These are phyloP conservation scores for Drosophila micromelanica DNA, from an alignment of 1,140 invertebrate genomes.

Conservation along the genomic window DNA sequence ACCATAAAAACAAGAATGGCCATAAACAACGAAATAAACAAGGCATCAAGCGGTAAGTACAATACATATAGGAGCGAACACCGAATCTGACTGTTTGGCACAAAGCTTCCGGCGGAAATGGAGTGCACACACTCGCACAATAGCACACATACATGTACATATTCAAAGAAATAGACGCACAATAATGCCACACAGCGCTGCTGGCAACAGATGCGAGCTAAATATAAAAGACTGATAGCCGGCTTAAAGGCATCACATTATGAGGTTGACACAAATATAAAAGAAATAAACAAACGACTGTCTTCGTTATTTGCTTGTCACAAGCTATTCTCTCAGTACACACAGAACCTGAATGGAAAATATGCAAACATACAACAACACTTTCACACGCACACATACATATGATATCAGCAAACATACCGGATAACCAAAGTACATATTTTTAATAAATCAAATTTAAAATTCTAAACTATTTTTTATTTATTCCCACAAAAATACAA, in stretches of 20 bases:
- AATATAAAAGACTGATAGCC: slow-evolving; percentile 71
- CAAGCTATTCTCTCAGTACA: slow-evolving; percentile 21
- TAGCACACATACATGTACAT: slow-evolving; percentile 13
- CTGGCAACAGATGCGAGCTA: slow-evolving; percentile 39
- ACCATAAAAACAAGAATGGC: slow-evolving; percentile 58
- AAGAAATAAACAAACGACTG: slow-evolving; percentile 54
- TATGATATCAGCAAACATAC: neutral
- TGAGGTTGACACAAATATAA: slow-evolving; percentile 67
- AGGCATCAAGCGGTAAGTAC: slow-evolving; percentile 67
- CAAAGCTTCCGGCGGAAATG: slow-evolving; percentile 74
- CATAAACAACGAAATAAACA: slow-evolving; percentile 82
- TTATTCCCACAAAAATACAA: too few species aligned
- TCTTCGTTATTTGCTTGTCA: slow-evolving; percentile 46
- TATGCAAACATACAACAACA: slow-evolving; percentile 8
- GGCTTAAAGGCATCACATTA: slow-evolving; percentile 69
- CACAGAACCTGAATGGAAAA: slow-evolving; percentile 18
- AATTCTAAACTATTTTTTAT: too few species aligned
- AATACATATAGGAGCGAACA: slow-evolving; percentile 43
- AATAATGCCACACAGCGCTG: slow-evolving; percentile 56
- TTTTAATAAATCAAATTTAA: too few species aligned
- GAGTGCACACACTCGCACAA: slow-evolving; percentile 41
- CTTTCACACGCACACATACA: neutral
- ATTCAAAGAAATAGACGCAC: slow-evolving; percentile 52
- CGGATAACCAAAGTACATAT: neutral
- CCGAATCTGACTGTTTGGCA: slow-evolving; percentile 52